These are phyloP conservation scores for Palythoa grandiflora DNA, from an alignment of 92 coral and sea anemone species.

Conservation along the genomic window DNA sequence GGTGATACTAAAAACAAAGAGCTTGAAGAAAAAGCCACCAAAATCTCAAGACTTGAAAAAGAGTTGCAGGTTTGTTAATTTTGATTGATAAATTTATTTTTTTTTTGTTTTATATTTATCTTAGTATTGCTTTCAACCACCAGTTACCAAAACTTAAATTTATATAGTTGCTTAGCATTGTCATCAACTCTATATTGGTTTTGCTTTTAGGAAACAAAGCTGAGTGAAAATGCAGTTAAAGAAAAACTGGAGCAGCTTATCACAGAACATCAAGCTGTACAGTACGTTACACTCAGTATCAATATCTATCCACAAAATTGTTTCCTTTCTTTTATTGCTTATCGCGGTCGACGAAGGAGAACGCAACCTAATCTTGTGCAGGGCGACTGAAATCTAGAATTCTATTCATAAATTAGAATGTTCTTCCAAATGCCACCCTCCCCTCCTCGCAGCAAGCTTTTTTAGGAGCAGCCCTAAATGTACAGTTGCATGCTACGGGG, in stretches of 20 bases:
- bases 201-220: conserved; percentile 15
- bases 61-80: conserved; percentile 27
- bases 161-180: too few species aligned
- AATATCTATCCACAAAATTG: not conserved
- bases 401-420: too few species aligned
- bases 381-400: too few species aligned
- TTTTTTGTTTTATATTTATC: not conserved
- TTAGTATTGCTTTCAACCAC: not conserved
- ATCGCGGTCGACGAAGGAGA: too few species aligned
- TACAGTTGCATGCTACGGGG: too few species aligned
- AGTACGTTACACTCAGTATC: conserved; percentile 10
- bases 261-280: conserved; percentile 26
- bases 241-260: conserved; percentile 29
- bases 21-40: not conserved
- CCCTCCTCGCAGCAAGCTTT: too few species aligned
- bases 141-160: too few species aligned
- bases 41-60: conserved; percentile 24
- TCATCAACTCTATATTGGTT: not conserved
- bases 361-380: too few species aligned
- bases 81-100: not conserved
- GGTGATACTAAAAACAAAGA: conserved; percentile 20
- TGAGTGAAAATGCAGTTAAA: not conserved
- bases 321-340: too few species aligned
- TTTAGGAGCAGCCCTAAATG: too few species aligned
- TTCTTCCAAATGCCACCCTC: too few species aligned